Percentiles rank a stretch among this genome's conserved stretches.
These are phyloP conservation scores for Silurus asotus DNA, from an alignment of 2,113 vertebrate species.

Conservation along the genomic window DNA sequence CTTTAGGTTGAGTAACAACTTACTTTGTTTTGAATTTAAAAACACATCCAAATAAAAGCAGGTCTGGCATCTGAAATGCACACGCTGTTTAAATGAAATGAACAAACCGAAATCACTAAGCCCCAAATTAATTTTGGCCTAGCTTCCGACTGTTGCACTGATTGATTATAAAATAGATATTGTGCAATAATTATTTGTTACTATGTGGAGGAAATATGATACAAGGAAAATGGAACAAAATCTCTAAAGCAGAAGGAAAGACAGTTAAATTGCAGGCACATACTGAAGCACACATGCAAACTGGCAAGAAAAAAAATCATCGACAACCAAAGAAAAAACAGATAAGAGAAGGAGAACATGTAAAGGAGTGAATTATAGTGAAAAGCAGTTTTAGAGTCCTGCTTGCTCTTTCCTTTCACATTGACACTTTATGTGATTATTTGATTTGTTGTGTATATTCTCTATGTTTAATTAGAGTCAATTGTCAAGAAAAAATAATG, in stretches of 20 bases:
- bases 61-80: slow-evolving; percentile 65
- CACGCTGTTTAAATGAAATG: slow-evolving; percentile 55
- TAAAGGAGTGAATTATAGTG: not conserved
- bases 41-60: slow-evolving; percentile 50
- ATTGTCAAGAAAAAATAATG: slow-evolving; percentile 52
- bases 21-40: slow-evolving; percentile 26
- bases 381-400: not conserved
- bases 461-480: slow-evolving; percentile 53
- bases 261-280: not conserved
- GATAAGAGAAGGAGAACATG: not conserved
- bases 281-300: not conserved
- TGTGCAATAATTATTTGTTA: not conserved
- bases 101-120: slow-evolving; percentile 58
- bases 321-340: not conserved
- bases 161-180: slow-evolving; percentile 20
- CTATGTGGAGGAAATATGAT: not conserved
- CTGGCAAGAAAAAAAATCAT: not conserved
- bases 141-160: not conserved
- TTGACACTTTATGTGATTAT: slow-evolving; percentile 13
- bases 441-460: slow-evolving; percentile 37
- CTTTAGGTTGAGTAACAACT: slow-evolving; percentile 11
- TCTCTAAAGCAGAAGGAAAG: not conserved
- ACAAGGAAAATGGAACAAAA: not conserved
- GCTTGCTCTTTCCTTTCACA: not conserved
- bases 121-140: slow-evolving; percentile 11